phyloP scores from a whole-genome alignment of 1,140 invertebrate species.

The Drosophila burlai region DNA sequence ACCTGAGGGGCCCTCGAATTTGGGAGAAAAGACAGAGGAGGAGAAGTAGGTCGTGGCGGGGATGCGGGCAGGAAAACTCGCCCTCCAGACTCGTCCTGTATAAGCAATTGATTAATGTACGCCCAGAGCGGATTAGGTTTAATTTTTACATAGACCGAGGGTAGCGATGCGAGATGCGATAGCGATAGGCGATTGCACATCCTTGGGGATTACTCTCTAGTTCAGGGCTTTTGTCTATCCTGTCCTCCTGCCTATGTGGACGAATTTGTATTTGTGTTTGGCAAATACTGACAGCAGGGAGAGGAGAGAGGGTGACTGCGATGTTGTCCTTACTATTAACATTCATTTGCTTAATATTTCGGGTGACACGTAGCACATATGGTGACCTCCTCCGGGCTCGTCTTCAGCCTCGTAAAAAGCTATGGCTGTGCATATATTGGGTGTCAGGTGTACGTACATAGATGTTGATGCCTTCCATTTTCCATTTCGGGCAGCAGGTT shows the following conservation, averaged over 20 bases:
- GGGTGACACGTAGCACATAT: conserved; percentile 60
- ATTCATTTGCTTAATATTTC: conserved; percentile 65
- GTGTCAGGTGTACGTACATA: conserved; percentile 64
- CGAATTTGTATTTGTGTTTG: conserved; percentile 49
- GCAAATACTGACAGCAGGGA: conserved; percentile 38
- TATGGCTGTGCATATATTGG: conserved; percentile 39
- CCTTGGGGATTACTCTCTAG: conserved; percentile 60
- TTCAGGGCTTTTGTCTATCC: conserved; percentile 41
- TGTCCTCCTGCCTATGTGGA: conserved; percentile 45
- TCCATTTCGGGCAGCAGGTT: conserved; percentile 33
- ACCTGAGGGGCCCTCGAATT: conserved; percentile 57
- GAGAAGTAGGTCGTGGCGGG: background rate
- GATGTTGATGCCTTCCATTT: conserved; percentile 23
- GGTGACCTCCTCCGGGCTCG: conserved; percentile 29
- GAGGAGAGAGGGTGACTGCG: background rate
- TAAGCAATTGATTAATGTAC: conserved; percentile 83
- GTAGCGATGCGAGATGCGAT: conserved; percentile 27
- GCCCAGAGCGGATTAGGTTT: conserved; percentile 79
- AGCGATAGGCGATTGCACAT: conserved; percentile 62
- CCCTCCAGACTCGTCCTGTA: conserved; percentile 33
- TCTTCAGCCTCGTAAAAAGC: conserved; percentile 50
- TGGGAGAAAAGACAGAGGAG: background rate
- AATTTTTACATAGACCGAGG: conserved; percentile 66
- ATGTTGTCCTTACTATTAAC: conserved; percentile 45
- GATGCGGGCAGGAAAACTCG: conserved; percentile 26